phyloP scores from a whole-genome alignment of 2,113 vertebrate genomes.

The Lethenteron reissneri region DNA sequence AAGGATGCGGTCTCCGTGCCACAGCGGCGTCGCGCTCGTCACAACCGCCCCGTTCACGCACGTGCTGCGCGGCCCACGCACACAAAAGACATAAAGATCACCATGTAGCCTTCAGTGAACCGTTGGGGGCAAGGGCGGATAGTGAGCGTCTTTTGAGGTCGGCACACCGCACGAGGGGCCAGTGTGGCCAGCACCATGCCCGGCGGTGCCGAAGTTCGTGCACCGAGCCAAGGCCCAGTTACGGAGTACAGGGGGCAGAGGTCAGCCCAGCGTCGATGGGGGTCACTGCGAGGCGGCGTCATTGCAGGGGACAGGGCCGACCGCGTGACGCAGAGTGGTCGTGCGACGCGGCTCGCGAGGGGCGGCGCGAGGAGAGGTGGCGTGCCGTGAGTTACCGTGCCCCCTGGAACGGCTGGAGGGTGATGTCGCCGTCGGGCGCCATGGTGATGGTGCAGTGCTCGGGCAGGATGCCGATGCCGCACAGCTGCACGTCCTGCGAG shows the following conservation, averaged over 20 bases:
- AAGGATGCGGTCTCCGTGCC: constrained; percentile 86
- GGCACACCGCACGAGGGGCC: too few species aligned
- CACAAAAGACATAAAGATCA: too few species aligned
- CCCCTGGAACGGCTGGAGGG: constrained; percentile 52
- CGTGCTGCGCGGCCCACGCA: constrained; percentile 27
- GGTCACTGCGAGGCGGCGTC: too few species aligned
- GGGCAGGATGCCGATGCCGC: constrained; percentile 79
- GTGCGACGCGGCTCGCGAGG: not conserved
- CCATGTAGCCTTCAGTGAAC: too few species aligned
- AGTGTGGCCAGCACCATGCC: too few species aligned
- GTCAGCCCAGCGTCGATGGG: too few species aligned
- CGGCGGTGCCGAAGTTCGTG: too few species aligned
- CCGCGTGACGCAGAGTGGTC: not conserved
- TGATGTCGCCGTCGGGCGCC: constrained; percentile 54
- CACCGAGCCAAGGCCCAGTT: too few species aligned
- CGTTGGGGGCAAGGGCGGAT: too few species aligned
- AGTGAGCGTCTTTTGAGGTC: too few species aligned
- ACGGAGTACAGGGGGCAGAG: too few species aligned
- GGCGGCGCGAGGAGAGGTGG: not conserved
- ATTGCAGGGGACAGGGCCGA: too few species aligned
- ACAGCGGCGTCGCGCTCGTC: constrained; percentile 45
- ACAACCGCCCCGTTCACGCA: constrained; percentile 71
- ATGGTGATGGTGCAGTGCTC: constrained; percentile 77
- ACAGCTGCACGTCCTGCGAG: constrained; percentile 94
- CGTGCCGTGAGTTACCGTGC: constrained; percentile 37